Base-by-base conservation (phyloP, 2,113 vertebrate genomes). In the Dipodomys merriami region DNA sequence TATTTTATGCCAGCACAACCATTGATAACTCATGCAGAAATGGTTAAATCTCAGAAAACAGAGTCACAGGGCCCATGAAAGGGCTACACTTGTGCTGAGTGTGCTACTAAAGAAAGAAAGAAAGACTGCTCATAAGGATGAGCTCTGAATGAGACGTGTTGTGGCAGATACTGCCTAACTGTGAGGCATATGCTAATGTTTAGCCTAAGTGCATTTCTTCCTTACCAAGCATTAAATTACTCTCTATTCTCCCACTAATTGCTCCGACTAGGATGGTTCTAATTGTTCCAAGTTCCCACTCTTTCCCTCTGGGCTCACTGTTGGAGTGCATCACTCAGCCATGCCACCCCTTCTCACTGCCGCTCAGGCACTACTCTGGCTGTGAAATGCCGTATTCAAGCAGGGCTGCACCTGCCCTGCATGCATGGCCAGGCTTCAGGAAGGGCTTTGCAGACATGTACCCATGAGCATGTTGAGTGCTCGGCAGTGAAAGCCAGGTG, bases 151-250 rank as follows among this genome's bases (percentile, higher is more conserved):
- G 65, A 7, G 7, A 19, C 44, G 67, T 88, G 9, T 27, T 73
- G 35, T 27, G 53, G 19, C 33, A 69, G 74, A 90, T 11, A 25
- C 44, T 30, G 29, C 8, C 19, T 64, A 6, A 33, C 35, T 33
- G 62, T 20, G 62, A 91, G 27, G 12, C 6, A 23, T 29, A 19
- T 83, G 72, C 27, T 86, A 64, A n/a, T 81, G 16, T 76, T 91
- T 86, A 86, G 67, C 79, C 67, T 29, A 39, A 91, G 60, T 46
- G 22, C 27, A 18, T 93, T 83, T 85, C 79, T 96, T 92, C 78
- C 81, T 86, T 68, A 35, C 25, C 53, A 53, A 68, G 46, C 27
- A 3, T 83, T 69, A 39, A 5, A 64, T 57, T 81, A 82, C 15
- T 29, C 30, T 77, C 57, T 68, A 33, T 53, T 93, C 67, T 72